Evolutionary conservation across 2,797 vertebrate genomes (phyloP).

Genomic region (Tamandua tetradactyla): DNA sequence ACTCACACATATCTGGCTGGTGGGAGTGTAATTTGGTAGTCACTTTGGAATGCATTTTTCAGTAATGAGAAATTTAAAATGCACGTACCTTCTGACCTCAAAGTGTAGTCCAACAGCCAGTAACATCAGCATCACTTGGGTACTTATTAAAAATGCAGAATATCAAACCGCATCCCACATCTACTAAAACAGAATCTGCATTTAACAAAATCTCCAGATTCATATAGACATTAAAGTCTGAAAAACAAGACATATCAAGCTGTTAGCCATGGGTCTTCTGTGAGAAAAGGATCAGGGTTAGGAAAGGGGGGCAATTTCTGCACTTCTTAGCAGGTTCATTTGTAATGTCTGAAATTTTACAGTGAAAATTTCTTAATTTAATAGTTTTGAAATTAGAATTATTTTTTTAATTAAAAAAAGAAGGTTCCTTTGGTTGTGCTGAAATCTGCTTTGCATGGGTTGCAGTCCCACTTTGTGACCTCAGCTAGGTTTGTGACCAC

Average conservation of each 20-base stretch:
- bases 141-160: slow-evolving; percentile 7
- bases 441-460: neutral
- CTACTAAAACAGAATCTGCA: neutral
- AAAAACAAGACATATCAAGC: neutral
- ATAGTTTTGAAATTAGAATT: neutral
- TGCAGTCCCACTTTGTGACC: neutral
- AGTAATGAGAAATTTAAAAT: slow-evolving; percentile 6
- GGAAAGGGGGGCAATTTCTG: neutral
- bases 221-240: neutral
- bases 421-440: neutral
- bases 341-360: slow-evolving; percentile 32
- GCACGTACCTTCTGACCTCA: neutral
- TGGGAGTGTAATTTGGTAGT: neutral
- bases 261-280: neutral
- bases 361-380: slow-evolving; percentile 15
- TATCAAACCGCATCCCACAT: neutral
- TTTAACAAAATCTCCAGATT: slow-evolving; percentile 21
- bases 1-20: neutral
- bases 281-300: neutral
- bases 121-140: neutral
- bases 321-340: neutral
- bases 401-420: slow-evolving; percentile 19
- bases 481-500: neutral
- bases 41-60: neutral
- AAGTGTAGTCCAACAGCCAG: neutral